Base-by-base conservation (phyloP, 2,888 invertebrate species). In the Thymelicus sylvestris region DNA sequence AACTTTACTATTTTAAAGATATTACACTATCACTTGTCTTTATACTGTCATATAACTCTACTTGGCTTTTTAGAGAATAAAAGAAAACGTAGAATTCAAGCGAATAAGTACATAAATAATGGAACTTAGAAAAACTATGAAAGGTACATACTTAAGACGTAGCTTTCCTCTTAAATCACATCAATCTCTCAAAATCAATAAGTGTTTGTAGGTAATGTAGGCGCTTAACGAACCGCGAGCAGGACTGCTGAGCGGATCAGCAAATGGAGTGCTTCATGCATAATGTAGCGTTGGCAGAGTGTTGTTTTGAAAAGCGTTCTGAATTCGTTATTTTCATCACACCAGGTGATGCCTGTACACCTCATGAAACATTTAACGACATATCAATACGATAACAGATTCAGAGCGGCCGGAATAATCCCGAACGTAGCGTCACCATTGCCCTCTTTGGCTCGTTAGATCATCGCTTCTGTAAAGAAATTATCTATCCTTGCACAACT, bases 211-310 rank as follows among this genome's bases (percentile, higher is more conserved):
- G 90, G 88, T 91, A 92, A 93, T 92, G 92, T 93, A 92, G 87
- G 91, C 91, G 91, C 90, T 91, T 93, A 93, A 93, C 92, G 92
- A 93, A 92, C 89, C 93, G 89, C 90, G 92, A 89, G 88, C 87
- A 89, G 90, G 89, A 87, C 89, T 90, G 86, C 86, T 91, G 92
- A 93, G 92, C 92, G 91, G 93, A 93, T 93, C 91, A 91, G 88
- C 92, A 93, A 92, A 93, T 93, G 93, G 93, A 93, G 93, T 92
- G 93, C 90, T 89, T 93, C 93, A 93, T 93, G 91, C 93, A 93
- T 93, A 92, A 93, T 93, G 93, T 91, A 93, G 88, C 86, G 81
- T 84, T 82, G 86, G 82, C 91, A 90, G 92, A 92, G 91, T 91
- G 93, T 92, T 93, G 93, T 93, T 93, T 92, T 92, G 90, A 92